Base-by-base conservation (phyloP, 30 jellyfish, hydroid and myxozoan genomes). In the Aurelia coerulea region DNA sequence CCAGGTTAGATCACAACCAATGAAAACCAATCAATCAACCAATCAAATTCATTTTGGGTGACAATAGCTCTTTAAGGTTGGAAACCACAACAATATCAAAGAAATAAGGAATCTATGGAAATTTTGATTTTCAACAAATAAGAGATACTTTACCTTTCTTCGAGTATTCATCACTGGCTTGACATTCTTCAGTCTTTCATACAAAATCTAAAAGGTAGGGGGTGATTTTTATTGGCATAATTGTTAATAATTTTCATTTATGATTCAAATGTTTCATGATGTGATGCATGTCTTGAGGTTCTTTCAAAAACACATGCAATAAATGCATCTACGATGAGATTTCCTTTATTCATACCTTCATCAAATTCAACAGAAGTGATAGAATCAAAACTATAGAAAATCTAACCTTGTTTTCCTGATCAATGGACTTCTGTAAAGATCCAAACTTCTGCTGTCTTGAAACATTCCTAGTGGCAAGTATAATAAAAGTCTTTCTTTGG, bases 351-450 rank as follows among this genome's bases (percentile, higher is more conserved):
- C 12, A 34, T 71, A 29, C 32, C 65, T 0, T 34, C 3, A 3
- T 71, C 2, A 37, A 4, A 14, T 5, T 71, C 8, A 15, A 71
- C 29, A 39, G 33, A 71, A 34, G 9, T 39, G 33, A 46, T 14
- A 32, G 23, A 71, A 15, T 5, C 17, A 54, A 49, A 4, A 8
- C 37, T 0, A 32, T 16, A 29, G 5, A 18, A 39, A 50, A 62
- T 17, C 16, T 62, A 32, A 81, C 91, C 91, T 81, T 67, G 52
- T 81, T 81, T 68, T 81, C 91, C 34, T 81, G 54, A 18, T 81
- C 91, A 49, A 81, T 67, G 58, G 84, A 56, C 52, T 81, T 81
- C 11, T 49, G 85, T 50, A 12, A 17, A 4, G 67, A 68, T 16
- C 3, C 53, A 5, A 74, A 37, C 42, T 29, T 74, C 29, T 39